These are phyloP conservation scores for Syngnathus scovelli DNA, from an alignment of 2,113 vertebrate genomes.

Conservation along the genomic window DNA sequence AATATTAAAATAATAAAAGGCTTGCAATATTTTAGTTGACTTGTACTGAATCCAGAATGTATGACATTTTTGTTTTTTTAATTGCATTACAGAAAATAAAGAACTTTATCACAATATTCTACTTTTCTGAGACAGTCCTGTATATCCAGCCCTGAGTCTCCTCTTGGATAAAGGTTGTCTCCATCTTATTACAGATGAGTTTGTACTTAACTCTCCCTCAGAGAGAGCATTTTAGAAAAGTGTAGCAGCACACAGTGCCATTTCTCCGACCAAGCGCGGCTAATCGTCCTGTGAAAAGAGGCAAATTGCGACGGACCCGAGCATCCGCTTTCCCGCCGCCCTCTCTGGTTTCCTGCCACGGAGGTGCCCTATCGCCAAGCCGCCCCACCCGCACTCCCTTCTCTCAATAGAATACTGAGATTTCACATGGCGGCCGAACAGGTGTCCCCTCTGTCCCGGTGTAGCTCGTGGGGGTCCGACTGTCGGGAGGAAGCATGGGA, in stretches of 20 bases:
- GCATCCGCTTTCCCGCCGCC: neutral
- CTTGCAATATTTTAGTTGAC: too few species aligned
- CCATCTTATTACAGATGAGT: neutral
- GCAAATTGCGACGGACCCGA: neutral
- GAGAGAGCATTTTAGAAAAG: neutral
- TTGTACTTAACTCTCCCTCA: neutral
- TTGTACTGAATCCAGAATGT: too few species aligned
- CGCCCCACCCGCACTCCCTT: neutral
- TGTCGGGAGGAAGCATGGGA: conserved; percentile 1
- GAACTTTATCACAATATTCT: too few species aligned
- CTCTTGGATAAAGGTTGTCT: neutral
- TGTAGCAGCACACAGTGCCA: neutral
- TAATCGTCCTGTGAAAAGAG: neutral
- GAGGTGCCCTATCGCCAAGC: neutral
- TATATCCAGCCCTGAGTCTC: neutral
- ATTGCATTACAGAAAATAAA: too few species aligned
- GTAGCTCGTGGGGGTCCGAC: neutral
- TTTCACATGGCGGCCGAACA: neutral
- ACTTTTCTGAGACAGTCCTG: too few species aligned
- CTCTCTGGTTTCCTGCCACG: neutral
- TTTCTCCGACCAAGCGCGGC: neutral
- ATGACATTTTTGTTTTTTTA: too few species aligned
- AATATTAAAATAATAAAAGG: too few species aligned
- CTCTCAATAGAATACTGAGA: conserved; percentile 1
- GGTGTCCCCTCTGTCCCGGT: conserved; percentile 3